These are phyloP conservation scores for Lepidurus couesii DNA, from an alignment of 1,140 invertebrate genomes.

Conservation along the genomic window DNA sequence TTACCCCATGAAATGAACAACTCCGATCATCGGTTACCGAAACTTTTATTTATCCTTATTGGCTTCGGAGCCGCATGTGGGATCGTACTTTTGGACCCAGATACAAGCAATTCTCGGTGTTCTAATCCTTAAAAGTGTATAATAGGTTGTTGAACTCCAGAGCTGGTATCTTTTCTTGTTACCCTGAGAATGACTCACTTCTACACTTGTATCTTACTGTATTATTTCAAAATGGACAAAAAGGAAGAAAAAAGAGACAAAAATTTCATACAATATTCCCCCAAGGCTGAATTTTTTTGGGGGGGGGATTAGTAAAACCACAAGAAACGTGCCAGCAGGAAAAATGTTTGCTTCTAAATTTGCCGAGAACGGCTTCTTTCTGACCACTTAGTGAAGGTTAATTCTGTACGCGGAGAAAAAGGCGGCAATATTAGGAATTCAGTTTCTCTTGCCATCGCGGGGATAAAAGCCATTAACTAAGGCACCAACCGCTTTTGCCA, in stretches of 20 bases:
- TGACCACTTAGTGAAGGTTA: too few species aligned
- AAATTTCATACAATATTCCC: not conserved
- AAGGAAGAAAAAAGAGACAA: not conserved
- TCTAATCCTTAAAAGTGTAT: not conserved
- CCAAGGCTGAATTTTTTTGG: not conserved
- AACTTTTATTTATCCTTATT: conserved; percentile 49
- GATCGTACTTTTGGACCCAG: conserved; percentile 44
- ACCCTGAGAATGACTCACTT: too few species aligned
- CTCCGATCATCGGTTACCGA: conserved; percentile 46
- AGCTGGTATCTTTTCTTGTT: not conserved
- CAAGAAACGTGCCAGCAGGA: not conserved
- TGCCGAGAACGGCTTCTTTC: too few species aligned
- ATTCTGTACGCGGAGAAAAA: too few species aligned
- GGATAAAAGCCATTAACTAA: too few species aligned
- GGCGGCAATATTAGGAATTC: too few species aligned
- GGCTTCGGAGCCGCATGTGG: conserved; percentile 48
- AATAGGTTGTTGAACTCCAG: not conserved
- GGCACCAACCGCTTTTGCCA: too few species aligned
- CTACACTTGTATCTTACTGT: not conserved
- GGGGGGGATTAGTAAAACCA: not conserved
- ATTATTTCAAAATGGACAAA: not conserved
- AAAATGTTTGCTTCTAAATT: too few species aligned
- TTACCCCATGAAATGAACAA: conserved; percentile 62
- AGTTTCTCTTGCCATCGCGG: too few species aligned
- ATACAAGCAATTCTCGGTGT: conserved; percentile 28